phyloP scores from a whole-genome alignment of 2,888 invertebrate genomes.

The Lasius fuliginosus region DNA sequence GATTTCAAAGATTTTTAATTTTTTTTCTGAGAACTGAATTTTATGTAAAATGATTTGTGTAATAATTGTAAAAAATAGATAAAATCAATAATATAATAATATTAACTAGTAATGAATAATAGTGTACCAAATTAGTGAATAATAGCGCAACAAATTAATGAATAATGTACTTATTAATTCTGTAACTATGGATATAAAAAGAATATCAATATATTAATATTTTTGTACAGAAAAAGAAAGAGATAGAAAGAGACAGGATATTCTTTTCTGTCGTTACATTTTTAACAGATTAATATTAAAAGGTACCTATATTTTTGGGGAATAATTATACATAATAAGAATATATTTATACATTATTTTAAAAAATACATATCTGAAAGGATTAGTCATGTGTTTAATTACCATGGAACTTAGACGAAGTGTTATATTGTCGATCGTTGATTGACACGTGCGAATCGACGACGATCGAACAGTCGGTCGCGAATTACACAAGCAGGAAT shows the following conservation, averaged over 20 bases:
- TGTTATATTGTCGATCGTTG: neutral
- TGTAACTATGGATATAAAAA: neutral
- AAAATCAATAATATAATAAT: neutral
- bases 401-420: neutral
- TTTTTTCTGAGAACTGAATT: neutral
- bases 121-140: neutral
- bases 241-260: too few species aligned
- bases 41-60: neutral
- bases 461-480: conserved; percentile 10
- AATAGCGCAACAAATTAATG: neutral
- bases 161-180: neutral
- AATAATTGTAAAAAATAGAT: neutral
- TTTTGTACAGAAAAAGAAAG: neutral
- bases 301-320: neutral
- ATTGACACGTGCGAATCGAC: neutral
- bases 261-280: neutral
- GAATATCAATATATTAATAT: neutral
- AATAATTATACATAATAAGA: neutral
- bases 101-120: too few species aligned
- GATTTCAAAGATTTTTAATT: conserved; percentile 15
- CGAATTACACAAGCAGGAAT: conserved; percentile 67
- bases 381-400: neutral
- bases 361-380: neutral
- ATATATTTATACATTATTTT: neutral
- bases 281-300: neutral